Conservation (phyloP, 2,888 invertebrate genomes). For the Aphidoletes aphidimyza region DNA sequence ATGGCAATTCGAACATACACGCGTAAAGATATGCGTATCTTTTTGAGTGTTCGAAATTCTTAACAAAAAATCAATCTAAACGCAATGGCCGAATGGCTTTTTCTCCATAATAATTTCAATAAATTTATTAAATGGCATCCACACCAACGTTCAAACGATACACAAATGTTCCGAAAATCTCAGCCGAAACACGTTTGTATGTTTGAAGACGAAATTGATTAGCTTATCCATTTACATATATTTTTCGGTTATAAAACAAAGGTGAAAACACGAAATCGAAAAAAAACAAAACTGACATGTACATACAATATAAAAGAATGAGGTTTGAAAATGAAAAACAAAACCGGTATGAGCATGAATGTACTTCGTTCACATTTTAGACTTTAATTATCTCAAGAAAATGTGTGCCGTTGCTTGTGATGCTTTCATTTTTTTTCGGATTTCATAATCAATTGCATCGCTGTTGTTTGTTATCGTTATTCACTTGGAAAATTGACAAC, state of each 20-base stretch:
- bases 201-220: slow-evolving; percentile 45
- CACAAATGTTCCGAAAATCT: background rate
- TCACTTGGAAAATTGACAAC: no score
- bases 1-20: no score
- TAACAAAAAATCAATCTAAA: slow-evolving; percentile 22
- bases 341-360: slow-evolving; percentile 12
- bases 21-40: background rate
- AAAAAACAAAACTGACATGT: slow-evolving; percentile 20
- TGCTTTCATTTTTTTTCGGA: background rate
- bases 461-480: background rate
- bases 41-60: background rate
- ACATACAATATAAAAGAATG: background rate
- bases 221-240: slow-evolving; percentile 41
- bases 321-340: background rate
- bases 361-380: slow-evolving; percentile 34
- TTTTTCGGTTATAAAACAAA: slow-evolving; percentile 44
- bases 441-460: background rate
- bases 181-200: background rate
- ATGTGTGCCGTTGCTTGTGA: background rate
- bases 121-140: slow-evolving; percentile 47
- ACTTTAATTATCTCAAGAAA: background rate
- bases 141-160: background rate
- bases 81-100: background rate
- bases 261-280: slow-evolving; percentile 31
- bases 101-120: slow-evolving; percentile 35